Evolutionary conservation across 2,113 vertebrate genomes (phyloP), one percentile per base, ranked within the genome.

Genomic region (Semicossyphus pulcher): DNA sequence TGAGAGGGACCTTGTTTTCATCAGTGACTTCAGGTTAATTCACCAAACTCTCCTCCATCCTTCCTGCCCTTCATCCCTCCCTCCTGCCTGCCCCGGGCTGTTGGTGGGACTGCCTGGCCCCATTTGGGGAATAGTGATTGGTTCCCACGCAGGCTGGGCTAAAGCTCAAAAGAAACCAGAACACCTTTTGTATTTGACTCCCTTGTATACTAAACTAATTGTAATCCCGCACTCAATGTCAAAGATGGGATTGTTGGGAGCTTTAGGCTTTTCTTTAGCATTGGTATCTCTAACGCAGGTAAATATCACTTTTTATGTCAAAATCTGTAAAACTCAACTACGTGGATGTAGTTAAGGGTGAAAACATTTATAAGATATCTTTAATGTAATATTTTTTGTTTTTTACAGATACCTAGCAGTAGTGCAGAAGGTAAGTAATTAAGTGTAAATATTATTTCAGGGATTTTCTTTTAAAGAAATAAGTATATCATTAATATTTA

Each of bases 181-280:
- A 45, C 87, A 90, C 62, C 81, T 90, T 92, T 92, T 92, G 82
- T 89, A 69, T 90, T 86, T 63, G 83, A 75, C 79, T 86, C 56
- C 77, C 88, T 86, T 86, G 32, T 87, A 91, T 81, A 87, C 78
- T 79, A 78, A 91, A 87, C 80, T 88, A 88, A 91, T 91, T 91
- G 84, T 88, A 84, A 90, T 82, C 75, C 60, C 4, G 11, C 75
- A 74, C 57, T 91, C 84, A 85, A 70, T 84, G 81, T 90, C 77
- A 92, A 92, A 89, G 81, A 94, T 93, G 93, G 89, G 88, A 91
- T 90, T 60, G 53, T 72, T 91, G 71, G 88, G 86, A 89, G 85
- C 87, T 15, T 54, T 92, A 83, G 21, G 90, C 44, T 85, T 94
- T 86, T 91, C 78, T 77, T 85, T 93, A 76, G 66, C 83, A 42